Evolutionary conservation across 1,140 invertebrate genomes (phyloP).

Genomic region (Scaptomyza pallida): DNA sequence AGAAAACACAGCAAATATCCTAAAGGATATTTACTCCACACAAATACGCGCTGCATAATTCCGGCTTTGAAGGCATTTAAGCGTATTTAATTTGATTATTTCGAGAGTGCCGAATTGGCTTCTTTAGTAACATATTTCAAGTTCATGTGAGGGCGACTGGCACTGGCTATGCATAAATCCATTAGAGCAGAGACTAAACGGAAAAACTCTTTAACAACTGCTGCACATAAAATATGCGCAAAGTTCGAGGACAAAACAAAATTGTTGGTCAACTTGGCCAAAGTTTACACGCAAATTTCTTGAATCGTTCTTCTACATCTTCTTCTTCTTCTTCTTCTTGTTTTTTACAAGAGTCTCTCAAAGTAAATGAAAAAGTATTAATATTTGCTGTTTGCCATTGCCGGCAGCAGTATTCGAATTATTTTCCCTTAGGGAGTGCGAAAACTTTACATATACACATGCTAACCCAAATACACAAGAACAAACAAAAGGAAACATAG

Average conservation of each 20-base stretch:
- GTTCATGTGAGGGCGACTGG: slow-evolving; percentile 36
- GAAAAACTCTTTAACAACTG: slow-evolving; percentile 15
- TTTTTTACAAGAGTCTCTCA: slow-evolving; percentile 16
- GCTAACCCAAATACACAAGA: slow-evolving; percentile 9
- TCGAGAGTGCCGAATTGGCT: slow-evolving; percentile 25
- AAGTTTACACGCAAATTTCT: slow-evolving; percentile 52
- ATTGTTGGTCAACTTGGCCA: slow-evolving; percentile 58
- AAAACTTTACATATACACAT: slow-evolving; percentile 49
- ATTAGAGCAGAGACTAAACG: slow-evolving; percentile 47
- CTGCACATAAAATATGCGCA: slow-evolving; percentile 64
- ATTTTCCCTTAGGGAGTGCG: slow-evolving; percentile 61
- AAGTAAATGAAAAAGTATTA: slow-evolving; percentile 81
- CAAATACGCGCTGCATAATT: slow-evolving; percentile 35
- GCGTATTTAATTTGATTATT: slow-evolving; percentile 49
- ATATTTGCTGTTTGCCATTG: slow-evolving; percentile 59
- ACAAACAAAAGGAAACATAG: slow-evolving; percentile 5
- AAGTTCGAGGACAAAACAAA: slow-evolving; percentile 44
- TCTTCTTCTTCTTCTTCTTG: no score
- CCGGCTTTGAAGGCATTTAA: background rate
- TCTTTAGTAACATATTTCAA: slow-evolving; percentile 57
- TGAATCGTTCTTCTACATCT: slow-evolving; percentile 5
- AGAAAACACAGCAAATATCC: slow-evolving; percentile 2
- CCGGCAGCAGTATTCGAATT: slow-evolving; percentile 51
- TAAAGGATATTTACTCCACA: slow-evolving; percentile 14
- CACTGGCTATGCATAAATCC: slow-evolving; percentile 55